Conservation (phyloP, 1,140 invertebrate genomes). For the Orussus abietinus region DNA sequence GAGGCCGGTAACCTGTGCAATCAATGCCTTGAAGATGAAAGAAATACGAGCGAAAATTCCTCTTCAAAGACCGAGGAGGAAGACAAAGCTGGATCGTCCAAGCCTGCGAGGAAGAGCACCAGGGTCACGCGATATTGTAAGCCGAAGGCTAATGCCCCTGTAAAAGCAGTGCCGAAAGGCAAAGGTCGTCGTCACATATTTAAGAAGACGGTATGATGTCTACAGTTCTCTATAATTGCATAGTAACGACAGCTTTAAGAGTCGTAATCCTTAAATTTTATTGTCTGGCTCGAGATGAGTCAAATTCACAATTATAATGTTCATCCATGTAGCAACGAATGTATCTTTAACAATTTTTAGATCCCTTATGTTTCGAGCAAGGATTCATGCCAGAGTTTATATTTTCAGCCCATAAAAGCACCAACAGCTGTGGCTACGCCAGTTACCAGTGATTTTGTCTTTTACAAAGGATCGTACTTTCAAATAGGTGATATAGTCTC, state of each 20-base stretch:
- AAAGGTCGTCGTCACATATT: conserved; percentile 75
- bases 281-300: no score
- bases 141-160: conserved; percentile 41
- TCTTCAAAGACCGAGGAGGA: conserved; percentile 41
- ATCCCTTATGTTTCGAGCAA: no score
- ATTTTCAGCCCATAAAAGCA: conserved; percentile 67
- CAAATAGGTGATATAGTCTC: conserved; percentile 91
- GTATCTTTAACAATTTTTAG: no score
- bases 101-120: conserved; percentile 56
- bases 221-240: no score
- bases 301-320: no score
- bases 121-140: conserved; percentile 58
- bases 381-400: conserved; percentile 13
- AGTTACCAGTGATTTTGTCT: conserved; percentile 75
- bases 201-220: conserved; percentile 68
- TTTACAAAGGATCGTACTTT: conserved; percentile 82
- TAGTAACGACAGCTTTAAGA: no score
- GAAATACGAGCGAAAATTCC: conserved; percentile 28
- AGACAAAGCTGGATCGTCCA: conserved; percentile 39
- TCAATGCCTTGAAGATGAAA: conserved; percentile 54
- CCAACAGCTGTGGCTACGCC: conserved; percentile 75
- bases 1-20: conserved; percentile 61
- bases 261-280: no score
- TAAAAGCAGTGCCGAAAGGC: conserved; percentile 59
- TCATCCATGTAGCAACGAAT: no score